phyloP scores from a whole-genome alignment of 2,888 invertebrate genomes.

The Formica aserva region DNA sequence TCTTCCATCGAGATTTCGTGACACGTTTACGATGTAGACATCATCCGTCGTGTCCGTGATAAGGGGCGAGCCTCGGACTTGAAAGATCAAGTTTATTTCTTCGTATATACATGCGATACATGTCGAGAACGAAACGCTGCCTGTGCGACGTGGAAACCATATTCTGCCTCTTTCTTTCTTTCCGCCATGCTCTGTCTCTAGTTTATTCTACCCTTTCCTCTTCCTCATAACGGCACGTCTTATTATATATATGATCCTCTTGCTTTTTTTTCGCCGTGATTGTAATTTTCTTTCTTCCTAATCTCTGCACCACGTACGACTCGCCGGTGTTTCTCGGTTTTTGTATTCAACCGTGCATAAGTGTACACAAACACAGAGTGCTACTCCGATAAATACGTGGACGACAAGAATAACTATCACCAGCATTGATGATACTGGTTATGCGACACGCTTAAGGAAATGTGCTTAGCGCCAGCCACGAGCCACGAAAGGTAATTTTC shows the following conservation, averaged over 20 bases:
- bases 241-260: not conserved
- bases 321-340: not conserved
- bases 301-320: not conserved
- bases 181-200: not conserved
- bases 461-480: not conserved
- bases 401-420: not conserved
- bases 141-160: conserved; percentile 14
- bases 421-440: not conserved
- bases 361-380: too few relatives aligned
- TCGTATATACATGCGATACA: not conserved
- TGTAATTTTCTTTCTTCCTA: not conserved
- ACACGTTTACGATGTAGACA: conserved; percentile 37
- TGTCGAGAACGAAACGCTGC: not conserved
- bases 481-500: not conserved
- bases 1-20: conserved; percentile 28
- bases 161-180: not conserved
- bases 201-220: not conserved
- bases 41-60: not conserved
- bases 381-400: not conserved
- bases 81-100: not conserved
- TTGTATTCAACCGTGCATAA: not conserved
- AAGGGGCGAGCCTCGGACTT: not conserved
- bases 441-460: not conserved
- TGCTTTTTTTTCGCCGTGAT: not conserved
- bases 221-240: not conserved